A percentile compares a stretch with the other conserved stretches of the same genome.
phyloP scores from a whole-genome alignment of 2,797 vertebrate species.

The Coendou prehensilis region DNA sequence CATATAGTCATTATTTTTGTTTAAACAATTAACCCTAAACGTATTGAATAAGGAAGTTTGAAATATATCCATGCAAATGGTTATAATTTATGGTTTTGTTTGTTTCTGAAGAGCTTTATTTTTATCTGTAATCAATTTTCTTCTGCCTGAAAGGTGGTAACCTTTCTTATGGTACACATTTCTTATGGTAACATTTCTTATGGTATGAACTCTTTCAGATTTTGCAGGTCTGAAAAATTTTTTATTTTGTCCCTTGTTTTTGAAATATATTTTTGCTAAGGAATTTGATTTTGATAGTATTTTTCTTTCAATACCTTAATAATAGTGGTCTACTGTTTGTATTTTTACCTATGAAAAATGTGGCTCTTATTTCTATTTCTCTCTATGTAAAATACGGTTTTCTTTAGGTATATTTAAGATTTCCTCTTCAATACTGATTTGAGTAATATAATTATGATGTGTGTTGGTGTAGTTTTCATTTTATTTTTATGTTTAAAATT shows the following conservation, averaged over 20 bases:
- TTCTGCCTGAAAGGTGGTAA: neutral
- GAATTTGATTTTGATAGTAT: neutral
- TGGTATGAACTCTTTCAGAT: neutral
- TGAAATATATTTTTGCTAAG: neutral
- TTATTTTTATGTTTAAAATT: neutral
- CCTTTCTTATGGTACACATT: neutral
- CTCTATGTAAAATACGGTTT: neutral
- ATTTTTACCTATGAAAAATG: neutral
- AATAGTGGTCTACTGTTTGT: neutral
- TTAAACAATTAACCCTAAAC: neutral
- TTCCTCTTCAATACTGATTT: neutral
- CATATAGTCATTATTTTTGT: neutral
- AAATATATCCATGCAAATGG: neutral
- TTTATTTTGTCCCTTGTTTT: neutral
- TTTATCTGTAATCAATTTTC: neutral
- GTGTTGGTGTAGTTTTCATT: neutral
- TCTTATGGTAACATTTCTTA: neutral
- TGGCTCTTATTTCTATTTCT: neutral
- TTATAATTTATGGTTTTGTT: neutral
- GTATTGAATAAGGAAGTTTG: neutral
- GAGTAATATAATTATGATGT: neutral
- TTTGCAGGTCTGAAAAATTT: neutral
- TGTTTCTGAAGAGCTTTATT: neutral
- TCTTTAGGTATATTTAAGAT: neutral
- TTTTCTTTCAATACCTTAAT: neutral